Percentiles rank a stretch among this genome's conserved stretches.
These are phyloP conservation scores for Bagarius yarrelli DNA, from an alignment of 2,113 vertebrate species.

Conservation along the genomic window DNA sequence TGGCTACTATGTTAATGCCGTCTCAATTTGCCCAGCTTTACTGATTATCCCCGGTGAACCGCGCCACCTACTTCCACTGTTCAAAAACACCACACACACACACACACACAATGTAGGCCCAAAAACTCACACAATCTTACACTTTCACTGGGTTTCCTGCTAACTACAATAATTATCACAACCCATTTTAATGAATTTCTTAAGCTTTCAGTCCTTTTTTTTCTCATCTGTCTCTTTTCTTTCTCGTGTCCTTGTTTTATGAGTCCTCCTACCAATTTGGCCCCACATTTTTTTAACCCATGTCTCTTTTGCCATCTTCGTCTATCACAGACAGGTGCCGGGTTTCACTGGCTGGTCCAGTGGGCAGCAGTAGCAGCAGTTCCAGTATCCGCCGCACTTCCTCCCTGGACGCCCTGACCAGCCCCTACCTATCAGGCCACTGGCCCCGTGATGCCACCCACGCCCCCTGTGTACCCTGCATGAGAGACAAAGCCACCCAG, in stretches of 20 bases:
- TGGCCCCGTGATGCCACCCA: constrained; percentile 94
- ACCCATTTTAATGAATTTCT: neutral
- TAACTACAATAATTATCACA: neutral
- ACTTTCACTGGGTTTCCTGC: too few relatives aligned
- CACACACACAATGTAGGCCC: neutral
- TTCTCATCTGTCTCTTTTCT: constrained; percentile 41
- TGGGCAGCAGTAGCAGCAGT: constrained; percentile 58
- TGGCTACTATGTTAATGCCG: constrained; percentile 44
- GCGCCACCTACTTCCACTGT: constrained; percentile 21
- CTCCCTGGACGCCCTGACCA: constrained; percentile 86
- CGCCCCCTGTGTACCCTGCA: constrained; percentile 82
- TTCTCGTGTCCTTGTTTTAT: neutral
- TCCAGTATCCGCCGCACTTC: constrained; percentile 81
- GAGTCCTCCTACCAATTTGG: neutral
- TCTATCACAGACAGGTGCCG: constrained; percentile 57
- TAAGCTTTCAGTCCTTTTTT: constrained; percentile 12
- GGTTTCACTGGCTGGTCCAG: constrained; percentile 44
- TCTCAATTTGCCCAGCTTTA: constrained; percentile 40
- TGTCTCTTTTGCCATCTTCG: constrained; percentile 20
- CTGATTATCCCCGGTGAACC: constrained; percentile 22
- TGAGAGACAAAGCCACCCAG: constrained; percentile 97
- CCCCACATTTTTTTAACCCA: neutral
- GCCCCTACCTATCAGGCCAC: constrained; percentile 90
- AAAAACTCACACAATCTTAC: neutral
- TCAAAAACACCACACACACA: constrained; percentile 18